These are phyloP conservation scores for Silurus lanzhouensis DNA, from an alignment of 2,797 vertebrate species.

Conservation along the genomic window DNA sequence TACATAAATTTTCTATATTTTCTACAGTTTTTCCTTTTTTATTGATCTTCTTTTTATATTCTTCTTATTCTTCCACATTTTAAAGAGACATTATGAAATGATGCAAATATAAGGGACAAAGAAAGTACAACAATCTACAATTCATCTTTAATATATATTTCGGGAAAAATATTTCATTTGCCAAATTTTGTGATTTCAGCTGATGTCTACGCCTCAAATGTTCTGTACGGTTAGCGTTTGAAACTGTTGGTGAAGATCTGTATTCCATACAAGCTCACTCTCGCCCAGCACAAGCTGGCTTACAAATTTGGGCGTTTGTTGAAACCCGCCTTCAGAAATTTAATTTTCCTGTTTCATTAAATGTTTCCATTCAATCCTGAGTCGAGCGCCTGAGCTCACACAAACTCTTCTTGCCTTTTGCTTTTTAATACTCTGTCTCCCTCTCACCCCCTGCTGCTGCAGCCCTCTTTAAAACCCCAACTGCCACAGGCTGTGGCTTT, in stretches of 20 bases:
- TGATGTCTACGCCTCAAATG: too few species aligned
- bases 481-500: constrained; percentile 68
- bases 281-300: not conserved
- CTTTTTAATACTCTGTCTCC: constrained; percentile 11
- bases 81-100: too few species aligned
- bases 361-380: constrained; percentile 30
- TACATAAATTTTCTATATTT: too few species aligned
- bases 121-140: too few species aligned
- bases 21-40: too few species aligned
- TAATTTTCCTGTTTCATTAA: constrained; percentile 46
- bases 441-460: constrained; percentile 56
- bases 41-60: too few species aligned
- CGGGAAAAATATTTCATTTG: too few species aligned
- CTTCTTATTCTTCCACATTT: too few species aligned
- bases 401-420: constrained; percentile 38
- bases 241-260: not conserved
- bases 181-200: too few species aligned
- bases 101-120: too few species aligned
- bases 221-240: too few species aligned
- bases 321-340: constrained; percentile 18
- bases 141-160: too few species aligned
- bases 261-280: not conserved
- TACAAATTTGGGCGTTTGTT: not conserved
- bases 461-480: constrained; percentile 60
- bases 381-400: constrained; percentile 40